Evolutionary conservation across 2,888 invertebrate genomes (phyloP), one percentile per base, ranked within the genome.

Genomic region (Cataglyphis livida): DNA sequence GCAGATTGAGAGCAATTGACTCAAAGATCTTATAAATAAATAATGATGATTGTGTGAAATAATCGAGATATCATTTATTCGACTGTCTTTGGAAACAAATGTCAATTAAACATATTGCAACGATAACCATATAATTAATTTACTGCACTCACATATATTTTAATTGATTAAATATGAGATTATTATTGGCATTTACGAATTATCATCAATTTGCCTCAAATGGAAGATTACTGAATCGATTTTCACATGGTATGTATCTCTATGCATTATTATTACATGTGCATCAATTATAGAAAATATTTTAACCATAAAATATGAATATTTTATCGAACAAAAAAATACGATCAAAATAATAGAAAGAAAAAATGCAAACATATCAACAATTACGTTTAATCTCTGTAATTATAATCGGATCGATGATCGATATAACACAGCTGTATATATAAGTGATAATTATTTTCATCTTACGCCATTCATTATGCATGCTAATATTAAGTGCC

Each of bases 71-170:
- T n/a, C 51, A 6, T 51, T n/a, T 7, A 51, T 12, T 35, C 51
- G 15, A 54, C 10, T 70, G 54, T 15, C n/a, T 25, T 18, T 15
- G 0, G 18, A 71, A 71, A 71, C 57, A 71, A 71, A 35, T 71
- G 54, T 28, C 15, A 64, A 35, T 64, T 38, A 18, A 38, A 25
- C 38, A 25, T 57, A 25, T 57, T 57, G 32, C 38, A 71, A 51
- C 25, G 57, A 5, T 57, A 71, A 71, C 38, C 71, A 59, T 4
- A 9, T 25, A 71, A 38, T 59, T 59, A 57, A 57, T 71, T 57
- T 38, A 57, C 18, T 59, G 9, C 28, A 25, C 44, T 44, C 25
- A 44, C 18, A 35, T 2, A 51, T n/a, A 51, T n/a, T 57, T n/a
- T 51, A 10, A 54, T 32, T 48, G 48, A 48, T 1, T 18, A 5